phyloP scores from a whole-genome alignment of 2,797 vertebrate genomes.

The Semotilus atromaculatus region DNA sequence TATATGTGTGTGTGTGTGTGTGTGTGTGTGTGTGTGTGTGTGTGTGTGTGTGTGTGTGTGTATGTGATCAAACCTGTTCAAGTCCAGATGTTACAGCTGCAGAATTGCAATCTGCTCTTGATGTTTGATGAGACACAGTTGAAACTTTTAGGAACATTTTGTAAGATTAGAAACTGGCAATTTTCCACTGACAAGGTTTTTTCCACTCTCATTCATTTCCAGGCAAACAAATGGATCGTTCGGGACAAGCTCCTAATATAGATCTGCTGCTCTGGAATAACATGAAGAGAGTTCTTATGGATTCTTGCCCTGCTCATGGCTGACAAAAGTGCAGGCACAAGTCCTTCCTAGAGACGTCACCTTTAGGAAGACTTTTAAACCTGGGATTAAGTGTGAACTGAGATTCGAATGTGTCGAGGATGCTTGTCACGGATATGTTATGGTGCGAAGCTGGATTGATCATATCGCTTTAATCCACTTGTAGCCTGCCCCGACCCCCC shows the following conservation, averaged over 20 bases:
- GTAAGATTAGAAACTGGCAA: background rate
- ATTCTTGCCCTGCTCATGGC: slow-evolving; percentile 74
- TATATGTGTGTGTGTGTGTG: slow-evolving; percentile 32
- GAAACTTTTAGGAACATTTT: background rate
- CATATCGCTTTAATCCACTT: slow-evolving; percentile 80
- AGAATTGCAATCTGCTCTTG: slow-evolving; percentile 48
- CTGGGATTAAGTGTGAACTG: slow-evolving; percentile 66
- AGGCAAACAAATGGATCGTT: slow-evolving; percentile 88
- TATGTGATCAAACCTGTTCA: slow-evolving; percentile 54
- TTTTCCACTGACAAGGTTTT: background rate
- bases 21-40: slow-evolving; percentile 15
- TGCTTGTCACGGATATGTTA: slow-evolving; percentile 80
- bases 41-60: too few species aligned
- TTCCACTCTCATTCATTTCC: slow-evolving; percentile 62
- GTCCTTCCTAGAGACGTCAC: slow-evolving; percentile 76
- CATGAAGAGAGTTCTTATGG: slow-evolving; percentile 77
- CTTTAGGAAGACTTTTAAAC: slow-evolving; percentile 80
- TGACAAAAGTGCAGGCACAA: slow-evolving; percentile 85
- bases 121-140: slow-evolving; percentile 32
- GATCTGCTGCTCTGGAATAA: slow-evolving; percentile 77
- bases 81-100: slow-evolving; percentile 57
- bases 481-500: slow-evolving; percentile 80
- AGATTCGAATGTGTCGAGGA: slow-evolving; percentile 64
- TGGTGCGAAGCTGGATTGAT: slow-evolving; percentile 84
- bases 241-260: slow-evolving; percentile 80